These are phyloP conservation scores for Dryobota labecula DNA, from an alignment of 2,888 invertebrate species.

Conservation along the genomic window DNA sequence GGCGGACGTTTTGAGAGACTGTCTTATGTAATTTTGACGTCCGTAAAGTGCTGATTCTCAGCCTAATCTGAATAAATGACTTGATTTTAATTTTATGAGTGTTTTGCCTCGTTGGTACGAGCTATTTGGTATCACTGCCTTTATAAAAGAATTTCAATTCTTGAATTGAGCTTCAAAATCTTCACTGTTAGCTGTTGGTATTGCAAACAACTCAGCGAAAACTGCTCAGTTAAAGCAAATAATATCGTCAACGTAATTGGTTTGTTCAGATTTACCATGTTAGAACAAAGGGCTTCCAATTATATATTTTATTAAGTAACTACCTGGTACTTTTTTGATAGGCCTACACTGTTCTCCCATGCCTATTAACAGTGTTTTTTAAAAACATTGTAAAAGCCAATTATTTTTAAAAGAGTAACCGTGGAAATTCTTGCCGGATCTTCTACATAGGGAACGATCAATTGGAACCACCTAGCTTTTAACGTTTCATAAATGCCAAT, in stretches of 20 bases:
- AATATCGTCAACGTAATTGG: not conserved
- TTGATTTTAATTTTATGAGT: not conserved
- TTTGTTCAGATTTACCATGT: not conserved
- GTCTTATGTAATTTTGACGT: not conserved
- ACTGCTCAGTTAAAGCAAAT: not conserved
- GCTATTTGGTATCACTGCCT: not conserved
- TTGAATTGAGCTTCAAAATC: not conserved
- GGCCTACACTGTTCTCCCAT: not conserved
- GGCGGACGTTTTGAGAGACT: not conserved
- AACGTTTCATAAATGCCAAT: not conserved
- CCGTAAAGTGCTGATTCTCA: not conserved
- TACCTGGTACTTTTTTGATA: not conserved
- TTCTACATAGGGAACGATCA: not conserved
- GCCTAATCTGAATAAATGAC: not conserved
- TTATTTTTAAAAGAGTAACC: not conserved
- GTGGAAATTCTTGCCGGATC: not conserved
- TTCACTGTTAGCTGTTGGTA: not conserved
- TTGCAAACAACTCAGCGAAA: too few species aligned
- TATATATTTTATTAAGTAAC: not conserved
- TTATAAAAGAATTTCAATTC: not conserved
- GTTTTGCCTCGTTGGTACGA: not conserved
- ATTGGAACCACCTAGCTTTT: not conserved
- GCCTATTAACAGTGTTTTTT: not conserved
- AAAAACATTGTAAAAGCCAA: too few species aligned
- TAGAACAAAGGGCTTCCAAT: not conserved